Evolutionary conservation across 2,888 invertebrate genomes (phyloP), one percentile per base, ranked within the genome.

Genomic region (Rhingia campestris): DNA sequence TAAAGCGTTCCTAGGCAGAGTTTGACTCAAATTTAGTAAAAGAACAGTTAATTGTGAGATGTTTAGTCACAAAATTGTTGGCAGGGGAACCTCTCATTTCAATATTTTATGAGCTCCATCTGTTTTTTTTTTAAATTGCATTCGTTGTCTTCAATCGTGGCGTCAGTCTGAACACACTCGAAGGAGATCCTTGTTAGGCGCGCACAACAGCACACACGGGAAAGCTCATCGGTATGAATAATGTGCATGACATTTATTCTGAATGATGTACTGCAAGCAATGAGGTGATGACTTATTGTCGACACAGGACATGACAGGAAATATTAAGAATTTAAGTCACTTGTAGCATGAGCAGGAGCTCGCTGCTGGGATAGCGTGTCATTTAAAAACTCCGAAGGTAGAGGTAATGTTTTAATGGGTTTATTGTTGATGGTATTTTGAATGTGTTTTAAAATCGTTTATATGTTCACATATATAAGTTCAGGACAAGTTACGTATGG

Each of bases 161-260:
- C 0, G 35, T 5, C 1, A 12, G 45, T 7, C 35, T 32, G 4
- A 51, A 12, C 12, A 35, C n/a, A 37, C 30, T 2, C 56, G 41
- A 30, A 39, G 22, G 22, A 59, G 9, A 47, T 58, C 22, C 53
- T 49, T 41, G n/a, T 14, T 12, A 53, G 54, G 9, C 64, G 41
- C 41, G 37, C 33, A 54, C 10, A 12, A 33, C 30, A 6, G 37
- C n/a, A 22, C 22, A 14, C 22, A 49, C 12, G 37, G 51, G 45
- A 37, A 12, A 64, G 51, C 56, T 43, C 49, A 67, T 51, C 41
- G 47, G 43, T 37, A 35, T 73, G 79, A 80, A 61, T 66, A 73
- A 80, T 63, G 80, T 69, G 74, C 41, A 47, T 39, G 59, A 47
- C 74, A 69, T 80, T 80, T 56, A 51, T 80, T 56, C 77, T 77